A percentile compares a stretch with the other conserved stretches of the same genome.
Conservation (phyloP, 1,140 invertebrate species). For the Meloidogyne exigua region DNA sequence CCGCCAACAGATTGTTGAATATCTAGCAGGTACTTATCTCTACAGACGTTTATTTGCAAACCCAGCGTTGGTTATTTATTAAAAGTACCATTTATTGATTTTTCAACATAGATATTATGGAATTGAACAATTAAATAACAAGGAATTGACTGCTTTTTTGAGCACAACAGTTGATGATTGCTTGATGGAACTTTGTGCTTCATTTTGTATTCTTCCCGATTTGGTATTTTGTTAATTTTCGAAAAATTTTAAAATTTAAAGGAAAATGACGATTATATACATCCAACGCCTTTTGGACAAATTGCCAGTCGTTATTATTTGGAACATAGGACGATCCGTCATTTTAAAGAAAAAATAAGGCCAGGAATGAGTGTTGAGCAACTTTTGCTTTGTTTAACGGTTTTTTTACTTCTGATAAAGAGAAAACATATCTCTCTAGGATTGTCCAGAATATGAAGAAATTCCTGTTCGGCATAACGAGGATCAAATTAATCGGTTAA, state of each 20-base stretch:
- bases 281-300: slow-evolving; percentile 77
- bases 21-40: slow-evolving; percentile 97
- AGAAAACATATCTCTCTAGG: slow-evolving; percentile 63
- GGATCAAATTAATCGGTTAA: slow-evolving; percentile 81
- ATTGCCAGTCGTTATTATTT: slow-evolving; percentile 96
- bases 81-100: not conserved
- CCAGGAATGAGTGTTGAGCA: slow-evolving; percentile 71
- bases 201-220: slow-evolving; percentile 74
- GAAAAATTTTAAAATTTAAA: slow-evolving; percentile 12
- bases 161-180: slow-evolving; percentile 76
- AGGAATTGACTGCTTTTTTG: slow-evolving; percentile 72
- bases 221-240: slow-evolving; percentile 62
- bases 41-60: slow-evolving; percentile 88
- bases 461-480: slow-evolving; percentile 97
- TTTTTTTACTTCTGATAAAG: slow-evolving; percentile 36
- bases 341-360: slow-evolving; percentile 75
- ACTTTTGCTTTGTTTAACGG: slow-evolving; percentile 77
- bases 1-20: slow-evolving; percentile 91
- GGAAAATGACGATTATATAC: slow-evolving; percentile 35
- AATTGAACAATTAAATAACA: slow-evolving; percentile 75
- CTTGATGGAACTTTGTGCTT: slow-evolving; percentile 73
- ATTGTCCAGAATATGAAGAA: slow-evolving; percentile 85
- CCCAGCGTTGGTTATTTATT: slow-evolving; percentile 69
- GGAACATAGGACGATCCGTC: slow-evolving; percentile 83
- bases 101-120: slow-evolving; percentile 73